These are phyloP conservation scores for Carassius gibelio DNA, from an alignment of 2,113 vertebrate genomes.

Conservation along the genomic window DNA sequence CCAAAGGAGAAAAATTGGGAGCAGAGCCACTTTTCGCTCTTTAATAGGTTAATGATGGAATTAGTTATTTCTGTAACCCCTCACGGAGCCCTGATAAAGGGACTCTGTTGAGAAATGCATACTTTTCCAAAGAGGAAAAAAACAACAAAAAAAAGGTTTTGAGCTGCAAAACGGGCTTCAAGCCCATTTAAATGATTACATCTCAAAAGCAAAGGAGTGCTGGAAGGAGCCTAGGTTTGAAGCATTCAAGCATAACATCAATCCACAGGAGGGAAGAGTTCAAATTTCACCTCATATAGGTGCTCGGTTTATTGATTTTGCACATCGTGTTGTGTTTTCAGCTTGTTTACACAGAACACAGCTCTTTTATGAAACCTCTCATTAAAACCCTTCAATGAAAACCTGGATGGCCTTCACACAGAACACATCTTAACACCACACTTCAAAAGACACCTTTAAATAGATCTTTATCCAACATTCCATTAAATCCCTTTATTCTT, in stretches of 20 bases:
- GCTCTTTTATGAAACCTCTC: constrained; percentile 40
- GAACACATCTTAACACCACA: constrained; percentile 44
- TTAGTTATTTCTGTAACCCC: constrained; percentile 35
- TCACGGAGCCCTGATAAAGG: constrained; percentile 35
- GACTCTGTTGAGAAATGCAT: constrained; percentile 25
- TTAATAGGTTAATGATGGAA: constrained; percentile 53
- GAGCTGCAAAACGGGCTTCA: not conserved
- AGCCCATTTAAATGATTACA: constrained; percentile 18
- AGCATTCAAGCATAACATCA: not conserved
- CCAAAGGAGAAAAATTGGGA: constrained; percentile 46
- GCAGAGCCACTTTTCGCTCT: constrained; percentile 41
- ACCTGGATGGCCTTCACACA: constrained; percentile 53
- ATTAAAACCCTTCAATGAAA: constrained; percentile 53
- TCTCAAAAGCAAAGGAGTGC: not conserved
- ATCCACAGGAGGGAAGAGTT: not conserved
- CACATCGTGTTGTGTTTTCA: constrained; percentile 47
- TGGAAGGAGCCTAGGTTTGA: not conserved
- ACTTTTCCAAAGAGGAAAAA: constrained; percentile 39
- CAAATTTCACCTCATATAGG: constrained; percentile 7
- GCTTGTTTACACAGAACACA: constrained; percentile 43
- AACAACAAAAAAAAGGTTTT: not conserved
- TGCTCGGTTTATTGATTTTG: constrained; percentile 51
- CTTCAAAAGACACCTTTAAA: constrained; percentile 50
- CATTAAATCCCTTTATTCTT: constrained; percentile 38
- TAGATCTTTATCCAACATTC: constrained; percentile 55